Conservation (phyloP, 2,113 vertebrate genomes). For the Neotoma lepida region DNA sequence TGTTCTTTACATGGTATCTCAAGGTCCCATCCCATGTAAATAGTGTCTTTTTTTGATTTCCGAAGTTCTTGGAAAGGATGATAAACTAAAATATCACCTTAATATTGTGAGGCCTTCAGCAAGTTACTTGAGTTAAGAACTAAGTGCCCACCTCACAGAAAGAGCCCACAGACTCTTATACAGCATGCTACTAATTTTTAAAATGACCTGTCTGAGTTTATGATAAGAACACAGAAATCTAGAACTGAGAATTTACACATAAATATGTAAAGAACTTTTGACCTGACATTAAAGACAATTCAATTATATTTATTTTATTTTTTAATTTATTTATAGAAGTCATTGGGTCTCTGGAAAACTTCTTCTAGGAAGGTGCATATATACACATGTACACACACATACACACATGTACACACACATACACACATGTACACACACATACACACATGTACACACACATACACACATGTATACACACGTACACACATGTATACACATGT, state of each 20-base stretch:
- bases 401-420: neutral
- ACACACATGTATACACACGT: neutral
- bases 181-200: neutral
- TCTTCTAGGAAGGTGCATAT: neutral
- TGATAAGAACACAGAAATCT: neutral
- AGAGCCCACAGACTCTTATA: neutral
- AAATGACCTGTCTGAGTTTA: neutral
- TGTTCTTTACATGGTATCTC: neutral
- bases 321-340: neutral
- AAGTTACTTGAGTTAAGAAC: neutral
- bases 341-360: neutral
- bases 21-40: neutral
- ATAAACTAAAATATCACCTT: neutral
- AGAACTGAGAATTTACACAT: neutral
- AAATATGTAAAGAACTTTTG: constrained; percentile 7
- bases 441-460: neutral
- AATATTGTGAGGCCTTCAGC: neutral
- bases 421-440: neutral
- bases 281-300: neutral
- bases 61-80: neutral
- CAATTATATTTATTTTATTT: neutral
- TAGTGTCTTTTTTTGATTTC: neutral
- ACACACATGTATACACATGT: neutral
- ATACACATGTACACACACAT: neutral
- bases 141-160: neutral